Base-by-base conservation (phyloP, 2,113 vertebrate genomes). In the Parus major region DNA sequence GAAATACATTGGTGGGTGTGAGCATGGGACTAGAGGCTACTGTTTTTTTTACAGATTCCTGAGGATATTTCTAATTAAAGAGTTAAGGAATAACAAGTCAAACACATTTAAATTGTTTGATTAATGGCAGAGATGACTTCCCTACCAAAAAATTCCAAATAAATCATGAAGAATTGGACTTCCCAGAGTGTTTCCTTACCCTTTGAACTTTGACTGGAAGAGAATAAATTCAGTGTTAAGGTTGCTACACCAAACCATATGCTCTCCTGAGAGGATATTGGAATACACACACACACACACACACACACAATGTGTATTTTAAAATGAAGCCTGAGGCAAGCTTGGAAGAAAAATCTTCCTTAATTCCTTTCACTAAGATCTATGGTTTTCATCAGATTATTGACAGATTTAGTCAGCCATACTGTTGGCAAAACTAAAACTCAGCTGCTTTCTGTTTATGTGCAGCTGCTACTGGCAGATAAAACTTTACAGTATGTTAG, bases 371-470 rank as follows among this genome's bases (percentile, higher is more conserved):
- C 90, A 56, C 68, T 77, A 60, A 95, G 68, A 82, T 94, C 71
- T 86, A 12, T 86, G 82, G 64, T 86, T 96, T 95, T 88, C 91
- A 93, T 95, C 93, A 87, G 78, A 85, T 92, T 95, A 96, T 93
- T 13, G 31, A 87, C 73, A 95, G 83, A 92, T 93, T 79, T 91
- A 95, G 81, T 88, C 73, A 95, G 31, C 56, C 44, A 3, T 68
- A 56, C 60, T 77, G 85, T 86, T 94, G 79, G 69, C 84, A 91
- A 92, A 88, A 96, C 39, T 90, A 91, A 92, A 88, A 96, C 39
- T 90, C 71, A 64, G n/a, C 68, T 88, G 71, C 75, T 93, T 86
- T 92, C 64, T 94, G 75, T 93, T 93, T 88, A 42, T 64, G 91
- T 90, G 75, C 33, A 69, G 82, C 82, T 92, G 75, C 70, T 91